Evolutionary conservation across 1,140 invertebrate species (phyloP).

Genomic region (Tigriopus japonicus): DNA sequence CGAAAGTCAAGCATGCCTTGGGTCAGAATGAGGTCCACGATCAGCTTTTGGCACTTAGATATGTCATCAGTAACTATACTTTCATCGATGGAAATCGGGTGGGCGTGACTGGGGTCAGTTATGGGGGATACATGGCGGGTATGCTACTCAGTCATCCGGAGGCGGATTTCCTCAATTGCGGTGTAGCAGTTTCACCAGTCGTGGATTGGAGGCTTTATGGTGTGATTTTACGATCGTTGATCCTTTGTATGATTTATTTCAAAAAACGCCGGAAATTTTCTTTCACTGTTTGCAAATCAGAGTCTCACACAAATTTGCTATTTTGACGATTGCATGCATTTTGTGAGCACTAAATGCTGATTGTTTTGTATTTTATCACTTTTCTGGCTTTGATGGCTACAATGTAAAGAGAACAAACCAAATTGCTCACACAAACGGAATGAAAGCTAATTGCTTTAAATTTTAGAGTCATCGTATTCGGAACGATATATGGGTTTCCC

Average conservation of each 20-base stretch:
- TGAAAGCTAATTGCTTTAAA: too few species aligned
- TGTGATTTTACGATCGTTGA: neutral
- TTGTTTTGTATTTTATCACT: too few species aligned
- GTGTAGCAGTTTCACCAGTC: neutral
- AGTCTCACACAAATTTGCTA: too few species aligned
- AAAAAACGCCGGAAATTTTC: too few species aligned
- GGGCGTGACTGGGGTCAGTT: neutral
- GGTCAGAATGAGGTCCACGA: constrained; percentile 2
- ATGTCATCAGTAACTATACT: neutral
- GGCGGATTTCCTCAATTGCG: neutral
- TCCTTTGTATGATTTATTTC: neutral
- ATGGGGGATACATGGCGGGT: neutral
- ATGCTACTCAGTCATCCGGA: neutral
- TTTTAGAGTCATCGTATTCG: neutral
- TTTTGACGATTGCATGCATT: too few species aligned
- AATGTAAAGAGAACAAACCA: too few species aligned
- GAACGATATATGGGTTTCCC: constrained; percentile 5
- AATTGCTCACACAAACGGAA: too few species aligned
- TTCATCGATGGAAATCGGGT: neutral
- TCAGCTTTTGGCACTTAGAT: neutral
- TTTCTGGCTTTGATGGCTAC: too few species aligned
- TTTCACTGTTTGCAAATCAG: too few species aligned
- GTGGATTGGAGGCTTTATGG: constrained; percentile 4
- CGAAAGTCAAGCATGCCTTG: neutral
- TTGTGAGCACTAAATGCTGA: too few species aligned